Evolutionary conservation across 2,888 invertebrate species (phyloP), one percentile per base, ranked within the genome.

Genomic region (Ephialtes manifestator): DNA sequence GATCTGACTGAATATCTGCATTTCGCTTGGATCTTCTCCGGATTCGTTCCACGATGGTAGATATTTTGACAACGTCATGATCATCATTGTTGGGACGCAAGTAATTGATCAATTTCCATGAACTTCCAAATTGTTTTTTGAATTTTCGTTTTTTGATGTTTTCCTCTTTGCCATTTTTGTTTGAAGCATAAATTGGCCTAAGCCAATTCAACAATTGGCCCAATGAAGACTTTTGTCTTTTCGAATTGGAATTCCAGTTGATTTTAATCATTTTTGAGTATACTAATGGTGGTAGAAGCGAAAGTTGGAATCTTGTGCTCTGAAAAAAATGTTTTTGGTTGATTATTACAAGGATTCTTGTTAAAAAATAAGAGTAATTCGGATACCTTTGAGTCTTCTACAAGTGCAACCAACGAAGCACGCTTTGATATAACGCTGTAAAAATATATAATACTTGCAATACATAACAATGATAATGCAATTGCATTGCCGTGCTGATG

Each of bases 231-330:
- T 77, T 81, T 51, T 46, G 15, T 4, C 13, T 35, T n/a, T 24
- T 81, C 2, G 18, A 10, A 11, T 24, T 75, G 93, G 88, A 87
- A 94, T 90, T 89, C 88, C 92, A 91, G 94, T 94, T 86, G 93
- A 92, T 84, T 93, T 93, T 81, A 94, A 94, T 86, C 94, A 93
- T 71, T 87, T 91, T 85, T 93, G 92, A 79, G 55, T 76, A 74
- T 43, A 81, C 58, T 11, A 87, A 55, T 11, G 86, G 82, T 48
- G 76, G 75, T 20, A 84, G 63, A 18, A 68, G 51, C 39, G 53
- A 70, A 63, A 7, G 58, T 48, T 67, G 53, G 35, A n/a, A 24
- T 43, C n/a, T 78, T 18, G 20, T 70, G 39, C 53, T 68, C 84
- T 81, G 78, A 31, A 84, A 81, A 81, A n/a, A 20, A 46, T 31